Base-by-base conservation (phyloP, 2,797 vertebrate species). In the Manis javanica region DNA sequence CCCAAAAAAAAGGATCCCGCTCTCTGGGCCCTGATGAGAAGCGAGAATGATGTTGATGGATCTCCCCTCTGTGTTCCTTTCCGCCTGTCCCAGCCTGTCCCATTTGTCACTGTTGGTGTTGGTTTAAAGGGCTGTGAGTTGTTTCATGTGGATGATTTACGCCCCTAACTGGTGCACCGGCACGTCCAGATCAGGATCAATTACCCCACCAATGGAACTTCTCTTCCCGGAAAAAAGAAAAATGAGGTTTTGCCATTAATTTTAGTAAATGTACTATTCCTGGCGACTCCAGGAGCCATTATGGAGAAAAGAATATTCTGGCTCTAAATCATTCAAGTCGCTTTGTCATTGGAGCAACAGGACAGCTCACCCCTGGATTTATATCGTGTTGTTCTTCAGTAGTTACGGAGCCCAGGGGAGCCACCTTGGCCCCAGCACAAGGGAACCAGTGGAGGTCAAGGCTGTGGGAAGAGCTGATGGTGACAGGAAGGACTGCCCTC, bases 221-320 rank as follows among this genome's bases (percentile, higher is more conserved):
- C 94, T 96, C 97, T 98, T 97, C 97, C 83, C 46, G 18, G 31
- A 85, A 96, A 97, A 96, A 91, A 97, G 96, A 97, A 93, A 97
- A 96, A 97, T 95, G 97, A 97, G 93, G 71, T 97, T 96, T 97
- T 96, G 68, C 91, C 91, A 53, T 97, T 97, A 97, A 63, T 97
- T 98, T 98, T 71, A 18, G 85, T 89, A 96, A 97, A 95, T 94
- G 91, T 92, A 88, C 96, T 97, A 92, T 98, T 97, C 96, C 92
- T 0, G 63, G 97, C 24, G 93, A 97, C 94, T 97, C 93, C 71
- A 74, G 96, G 64, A 91, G 49, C 90, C 74, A 95, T 97, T 92
- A 96, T 23, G 34, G 91, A 82, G 90, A 79, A 87, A 96, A 87
- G 7, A 92, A 86, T 75, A 90, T 93, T 96, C 86, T 93, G 57